Evolutionary conservation across 2,113 vertebrate genomes (phyloP).

Genomic region (Caracal caracal): DNA sequence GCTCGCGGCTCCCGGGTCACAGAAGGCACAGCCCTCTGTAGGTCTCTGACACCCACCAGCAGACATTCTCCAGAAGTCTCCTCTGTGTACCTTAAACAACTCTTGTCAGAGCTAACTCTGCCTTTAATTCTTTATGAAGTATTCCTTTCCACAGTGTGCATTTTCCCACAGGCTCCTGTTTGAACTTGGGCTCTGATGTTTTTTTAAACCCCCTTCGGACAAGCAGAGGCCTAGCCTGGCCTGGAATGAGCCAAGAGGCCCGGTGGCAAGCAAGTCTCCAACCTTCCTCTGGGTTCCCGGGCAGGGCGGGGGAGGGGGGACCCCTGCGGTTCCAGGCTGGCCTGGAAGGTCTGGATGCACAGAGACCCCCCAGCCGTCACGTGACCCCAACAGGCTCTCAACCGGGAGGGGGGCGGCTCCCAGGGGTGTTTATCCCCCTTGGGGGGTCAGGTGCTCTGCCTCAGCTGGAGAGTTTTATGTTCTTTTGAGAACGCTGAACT

Average conservation of each 20-base stretch:
- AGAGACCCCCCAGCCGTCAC: fast-evolving
- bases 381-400: fast-evolving
- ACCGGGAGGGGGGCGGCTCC: fast-evolving
- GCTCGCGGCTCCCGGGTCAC: background rate
- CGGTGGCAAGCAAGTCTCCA: background rate
- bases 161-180: background rate
- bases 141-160: fast-evolving
- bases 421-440: fast-evolving
- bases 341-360: fast-evolving
- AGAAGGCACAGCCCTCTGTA: background rate
- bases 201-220: background rate
- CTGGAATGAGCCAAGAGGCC: background rate
- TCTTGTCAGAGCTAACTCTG: background rate
- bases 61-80: background rate
- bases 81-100: too few relatives aligned
- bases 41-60: background rate
- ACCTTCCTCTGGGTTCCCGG: fast-evolving
- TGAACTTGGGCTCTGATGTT: background rate
- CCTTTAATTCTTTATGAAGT: background rate
- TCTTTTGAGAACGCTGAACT: background rate
- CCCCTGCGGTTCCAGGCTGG: background rate
- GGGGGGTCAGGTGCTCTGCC: background rate
- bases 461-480: fast-evolving
- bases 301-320: background rate
- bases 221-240: background rate